Percentiles rank a stretch among this genome's conserved stretches.
Conservation (phyloP, 2,888 invertebrate genomes). For the Lasioglossum leucozonium region DNA sequence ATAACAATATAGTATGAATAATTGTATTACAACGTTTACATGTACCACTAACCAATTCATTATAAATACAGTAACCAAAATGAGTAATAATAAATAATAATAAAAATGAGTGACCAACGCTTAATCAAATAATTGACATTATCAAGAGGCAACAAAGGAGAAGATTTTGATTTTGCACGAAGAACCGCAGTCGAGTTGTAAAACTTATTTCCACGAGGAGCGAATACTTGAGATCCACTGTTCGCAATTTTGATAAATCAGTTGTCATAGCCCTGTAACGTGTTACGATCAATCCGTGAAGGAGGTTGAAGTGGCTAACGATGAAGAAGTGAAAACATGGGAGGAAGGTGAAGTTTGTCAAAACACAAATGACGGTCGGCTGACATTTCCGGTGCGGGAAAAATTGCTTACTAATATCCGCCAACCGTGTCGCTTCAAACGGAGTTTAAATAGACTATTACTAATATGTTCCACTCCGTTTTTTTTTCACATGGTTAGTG, state of each 20-base stretch:
- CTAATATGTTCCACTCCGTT: not conserved
- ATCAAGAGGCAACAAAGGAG: too few relatives aligned
- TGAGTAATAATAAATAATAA: too few relatives aligned
- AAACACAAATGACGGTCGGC: not conserved
- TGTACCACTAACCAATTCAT: too few relatives aligned
- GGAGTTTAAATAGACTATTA: not conserved
- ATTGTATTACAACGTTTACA: too few relatives aligned
- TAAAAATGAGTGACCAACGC: too few relatives aligned
- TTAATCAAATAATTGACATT: too few relatives aligned
- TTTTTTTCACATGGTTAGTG: not conserved
- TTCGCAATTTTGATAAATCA: not conserved
- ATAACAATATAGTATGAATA: too few relatives aligned
- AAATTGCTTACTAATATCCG: not conserved
- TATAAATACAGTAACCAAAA: too few relatives aligned
- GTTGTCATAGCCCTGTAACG: not conserved
- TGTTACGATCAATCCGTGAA: not conserved
- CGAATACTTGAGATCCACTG: not conserved
- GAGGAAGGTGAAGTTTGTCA: not conserved
- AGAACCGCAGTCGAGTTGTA: not conserved
- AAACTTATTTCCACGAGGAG: not conserved
- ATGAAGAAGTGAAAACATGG: not conserved
- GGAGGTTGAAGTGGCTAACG: not conserved
- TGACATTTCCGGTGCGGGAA: not conserved
- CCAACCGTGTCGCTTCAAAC: not conserved
- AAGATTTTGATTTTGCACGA: not conserved